A percentile compares a stretch with the other conserved stretches of the same genome.
Conservation (phyloP, 1,140 invertebrate species). For the Dufourea novaeangliae region DNA sequence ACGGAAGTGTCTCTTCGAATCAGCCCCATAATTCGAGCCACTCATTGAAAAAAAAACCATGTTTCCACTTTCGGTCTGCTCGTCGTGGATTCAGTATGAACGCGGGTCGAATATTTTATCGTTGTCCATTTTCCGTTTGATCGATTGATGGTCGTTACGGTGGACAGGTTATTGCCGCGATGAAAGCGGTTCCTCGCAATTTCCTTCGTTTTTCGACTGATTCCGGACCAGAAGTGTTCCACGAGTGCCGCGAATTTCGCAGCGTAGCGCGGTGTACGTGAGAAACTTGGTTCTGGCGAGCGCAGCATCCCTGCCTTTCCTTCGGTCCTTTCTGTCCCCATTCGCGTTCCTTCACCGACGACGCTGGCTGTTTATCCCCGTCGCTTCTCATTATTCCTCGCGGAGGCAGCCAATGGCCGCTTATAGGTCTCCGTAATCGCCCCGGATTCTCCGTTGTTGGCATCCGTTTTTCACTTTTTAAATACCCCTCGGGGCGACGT, state of each 20-base stretch:
- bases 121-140: neutral
- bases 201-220: neutral
- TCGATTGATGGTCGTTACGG: slow-evolving; percentile 28
- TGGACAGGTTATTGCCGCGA: neutral
- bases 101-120: slow-evolving; percentile 5
- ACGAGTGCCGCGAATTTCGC: neutral
- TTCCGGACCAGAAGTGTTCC: neutral
- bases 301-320: too few relatives aligned
- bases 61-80: neutral
- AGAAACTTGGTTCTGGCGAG: neutral
- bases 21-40: too few relatives aligned
- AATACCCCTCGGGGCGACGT: neutral
- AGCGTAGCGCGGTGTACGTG: neutral
- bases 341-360: neutral
- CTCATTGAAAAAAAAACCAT: neutral
- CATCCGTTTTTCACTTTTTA: slow-evolving; percentile 32
- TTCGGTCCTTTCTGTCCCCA: neutral
- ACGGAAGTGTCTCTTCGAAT: too few relatives aligned
- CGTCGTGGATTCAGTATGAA: neutral
- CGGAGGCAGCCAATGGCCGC: slow-evolving; percentile 13
- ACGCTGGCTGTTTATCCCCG: slow-evolving; percentile 19
- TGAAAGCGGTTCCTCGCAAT: neutral
- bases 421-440: slow-evolving; percentile 18
- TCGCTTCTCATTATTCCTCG: slow-evolving; percentile 35
- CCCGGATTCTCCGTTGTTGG: neutral